Base-by-base conservation (phyloP, 1,140 invertebrate species). In the Rhagoletis pomonella region DNA sequence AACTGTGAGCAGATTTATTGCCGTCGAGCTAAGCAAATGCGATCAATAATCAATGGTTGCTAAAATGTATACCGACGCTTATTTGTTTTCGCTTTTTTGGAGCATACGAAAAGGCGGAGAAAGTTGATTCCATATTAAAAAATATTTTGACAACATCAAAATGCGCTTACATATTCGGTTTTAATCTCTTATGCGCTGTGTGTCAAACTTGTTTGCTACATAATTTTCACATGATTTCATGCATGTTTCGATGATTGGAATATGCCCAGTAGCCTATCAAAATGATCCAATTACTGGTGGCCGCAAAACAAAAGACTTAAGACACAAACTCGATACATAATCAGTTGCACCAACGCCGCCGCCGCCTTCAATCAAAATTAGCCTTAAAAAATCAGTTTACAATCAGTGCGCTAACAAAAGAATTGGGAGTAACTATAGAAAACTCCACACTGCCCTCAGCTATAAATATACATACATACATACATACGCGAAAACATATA, bases 181-280 rank as follows among this genome's bases (percentile, higher is more conserved):
- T 62, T 9, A 62, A 62, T 62, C 17, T 62, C 17, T 62, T n/a
- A 62, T 62, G n/a, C 1, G 9, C 17, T 62, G n/a, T 14, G 5
- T 14, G 10, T 14, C 12, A 62, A 19, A 81, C 14, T 2, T 4
- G 4, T 67, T 6, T 3, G 64, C n/a, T 2, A 81, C 2, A 29
- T 81, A 55, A 19, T 81, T 81, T 81, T 81, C 73, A 81, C 73
- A 50, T 58, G n/a, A 55, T 81, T 81, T 29, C 19, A 6, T 5
- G 29, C 3, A 12, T 58, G 4, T 81, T 19, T 29, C 12, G 1
- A 55, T 42, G 17, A 58, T n/a, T 50, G 50, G 73, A 81, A 81
- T 50, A 47, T 81, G n/a, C 47, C 73, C 73, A 81, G 73, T 81
- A 81, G 73, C 73, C 55, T 81, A 81, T 81, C 47, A 81, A 55